These are phyloP conservation scores for Conistra vaccinii DNA, from an alignment of 2,888 invertebrate genomes.

Conservation along the genomic window DNA sequence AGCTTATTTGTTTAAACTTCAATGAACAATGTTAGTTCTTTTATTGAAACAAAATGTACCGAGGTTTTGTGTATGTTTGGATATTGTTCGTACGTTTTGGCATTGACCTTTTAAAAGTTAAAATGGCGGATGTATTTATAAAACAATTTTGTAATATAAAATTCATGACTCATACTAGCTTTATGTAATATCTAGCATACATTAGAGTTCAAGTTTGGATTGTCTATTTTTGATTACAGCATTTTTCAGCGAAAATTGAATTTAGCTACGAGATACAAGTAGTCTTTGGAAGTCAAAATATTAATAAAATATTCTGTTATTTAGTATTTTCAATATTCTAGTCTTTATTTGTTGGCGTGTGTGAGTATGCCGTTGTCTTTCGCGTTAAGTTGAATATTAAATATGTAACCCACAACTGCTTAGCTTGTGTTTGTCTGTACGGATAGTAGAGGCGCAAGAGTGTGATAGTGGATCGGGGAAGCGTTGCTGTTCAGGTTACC, in stretches of 20 bases:
- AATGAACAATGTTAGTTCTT: neutral
- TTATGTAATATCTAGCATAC: neutral
- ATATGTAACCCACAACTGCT: constrained; percentile 61
- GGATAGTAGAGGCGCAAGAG: constrained; percentile 5
- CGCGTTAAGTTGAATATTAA: constrained; percentile 64
- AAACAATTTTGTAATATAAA: constrained; percentile 16
- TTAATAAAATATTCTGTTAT: constrained; percentile 7
- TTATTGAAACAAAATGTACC: constrained; percentile 11
- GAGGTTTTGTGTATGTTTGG: constrained; percentile 2
- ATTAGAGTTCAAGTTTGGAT: constrained; percentile 6
- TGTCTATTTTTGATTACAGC: neutral
- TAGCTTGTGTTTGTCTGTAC: constrained; percentile 43
- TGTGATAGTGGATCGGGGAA: constrained; percentile 46
- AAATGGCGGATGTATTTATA: neutral
- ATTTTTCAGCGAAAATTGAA: neutral
- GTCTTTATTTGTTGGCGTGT: constrained; percentile 18
- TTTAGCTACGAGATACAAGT: neutral
- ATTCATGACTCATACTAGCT: constrained; percentile 1
- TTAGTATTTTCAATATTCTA: constrained; percentile 30
- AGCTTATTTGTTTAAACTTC: neutral
- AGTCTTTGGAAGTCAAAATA: neutral
- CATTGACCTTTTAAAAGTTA: constrained; percentile 36
- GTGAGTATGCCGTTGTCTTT: constrained; percentile 61
- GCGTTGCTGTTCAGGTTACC: constrained; percentile 44
- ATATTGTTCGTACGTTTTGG: constrained; percentile 11